Conservation (phyloP, 2,113 vertebrate species). For the Dasyurus viverrinus region DNA sequence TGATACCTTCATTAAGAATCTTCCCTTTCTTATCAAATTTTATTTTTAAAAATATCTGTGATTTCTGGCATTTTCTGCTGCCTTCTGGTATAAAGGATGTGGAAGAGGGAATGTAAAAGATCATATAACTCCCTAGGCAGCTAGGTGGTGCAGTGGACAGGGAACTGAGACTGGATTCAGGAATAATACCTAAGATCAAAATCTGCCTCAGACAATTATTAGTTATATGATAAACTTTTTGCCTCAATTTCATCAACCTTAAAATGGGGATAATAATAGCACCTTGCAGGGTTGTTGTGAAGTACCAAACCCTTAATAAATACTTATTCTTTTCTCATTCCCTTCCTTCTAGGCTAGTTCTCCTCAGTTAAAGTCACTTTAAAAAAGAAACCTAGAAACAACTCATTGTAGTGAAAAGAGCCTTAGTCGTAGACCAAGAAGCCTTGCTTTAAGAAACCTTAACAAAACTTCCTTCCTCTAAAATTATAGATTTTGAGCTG, state of each 20-base stretch:
- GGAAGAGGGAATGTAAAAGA: background rate
- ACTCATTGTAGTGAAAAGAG: background rate
- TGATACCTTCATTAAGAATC: background rate
- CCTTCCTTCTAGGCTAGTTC: background rate
- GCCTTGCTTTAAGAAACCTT: background rate
- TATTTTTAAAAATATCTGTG: background rate
- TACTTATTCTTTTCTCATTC: background rate
- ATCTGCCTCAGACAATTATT: background rate
- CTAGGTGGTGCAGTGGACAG: background rate
- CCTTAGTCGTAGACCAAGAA: background rate
- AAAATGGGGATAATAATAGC: background rate
- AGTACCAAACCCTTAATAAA: background rate
- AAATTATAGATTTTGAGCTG: background rate
- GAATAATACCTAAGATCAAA: background rate
- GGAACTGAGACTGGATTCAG: background rate
- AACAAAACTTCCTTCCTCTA: background rate
- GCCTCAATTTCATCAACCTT: background rate
- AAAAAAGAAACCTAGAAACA: background rate
- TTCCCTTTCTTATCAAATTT: background rate
- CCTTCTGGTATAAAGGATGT: background rate
- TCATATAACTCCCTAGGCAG: too few relatives aligned
- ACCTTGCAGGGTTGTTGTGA: background rate
- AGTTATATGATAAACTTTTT: background rate
- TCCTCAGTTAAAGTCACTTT: background rate
- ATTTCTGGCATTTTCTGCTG: background rate